Evolutionary conservation across 2,113 vertebrate genomes (phyloP).

Genomic region (Psammodynastes pulverulentus): DNA sequence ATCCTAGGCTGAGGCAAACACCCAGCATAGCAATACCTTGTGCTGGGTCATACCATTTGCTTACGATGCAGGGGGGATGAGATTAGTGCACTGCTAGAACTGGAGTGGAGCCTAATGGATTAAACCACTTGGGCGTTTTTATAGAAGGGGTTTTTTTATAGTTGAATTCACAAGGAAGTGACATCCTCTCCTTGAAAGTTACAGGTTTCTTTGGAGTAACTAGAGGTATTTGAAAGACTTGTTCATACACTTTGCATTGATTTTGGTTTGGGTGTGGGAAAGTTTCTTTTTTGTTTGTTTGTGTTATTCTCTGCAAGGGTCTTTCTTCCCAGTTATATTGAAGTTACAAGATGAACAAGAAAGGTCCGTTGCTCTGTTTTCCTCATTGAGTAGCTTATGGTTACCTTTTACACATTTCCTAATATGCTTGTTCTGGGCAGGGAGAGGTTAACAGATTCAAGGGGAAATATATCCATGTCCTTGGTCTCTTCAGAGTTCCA

Average conservation of each 20-base stretch:
- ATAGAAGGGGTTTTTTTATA: too few relatives aligned
- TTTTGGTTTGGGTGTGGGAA: background rate
- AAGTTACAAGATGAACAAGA: background rate
- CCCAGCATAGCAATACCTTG: background rate
- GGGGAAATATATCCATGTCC: background rate
- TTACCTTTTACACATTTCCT: background rate
- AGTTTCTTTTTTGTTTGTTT: background rate
- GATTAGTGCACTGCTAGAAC: background rate
- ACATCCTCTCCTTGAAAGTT: background rate
- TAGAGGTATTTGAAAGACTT: background rate
- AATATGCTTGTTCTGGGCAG: background rate
- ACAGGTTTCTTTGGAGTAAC: background rate
- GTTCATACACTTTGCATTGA: background rate
- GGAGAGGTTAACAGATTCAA: background rate
- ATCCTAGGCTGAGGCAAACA: constrained; percentile 17
- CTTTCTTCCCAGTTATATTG: background rate
- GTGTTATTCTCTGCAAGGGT: background rate
- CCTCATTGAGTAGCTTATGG: too few relatives aligned
- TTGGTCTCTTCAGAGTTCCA: background rate
- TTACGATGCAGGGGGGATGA: background rate
- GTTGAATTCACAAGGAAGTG: background rate
- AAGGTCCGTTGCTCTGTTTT: background rate
- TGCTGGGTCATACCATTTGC: constrained; percentile 4
- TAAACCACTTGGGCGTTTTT: background rate
- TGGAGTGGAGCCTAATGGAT: background rate